Conservation (phyloP, 2,888 invertebrate species). For the Melanostoma mellinum region DNA sequence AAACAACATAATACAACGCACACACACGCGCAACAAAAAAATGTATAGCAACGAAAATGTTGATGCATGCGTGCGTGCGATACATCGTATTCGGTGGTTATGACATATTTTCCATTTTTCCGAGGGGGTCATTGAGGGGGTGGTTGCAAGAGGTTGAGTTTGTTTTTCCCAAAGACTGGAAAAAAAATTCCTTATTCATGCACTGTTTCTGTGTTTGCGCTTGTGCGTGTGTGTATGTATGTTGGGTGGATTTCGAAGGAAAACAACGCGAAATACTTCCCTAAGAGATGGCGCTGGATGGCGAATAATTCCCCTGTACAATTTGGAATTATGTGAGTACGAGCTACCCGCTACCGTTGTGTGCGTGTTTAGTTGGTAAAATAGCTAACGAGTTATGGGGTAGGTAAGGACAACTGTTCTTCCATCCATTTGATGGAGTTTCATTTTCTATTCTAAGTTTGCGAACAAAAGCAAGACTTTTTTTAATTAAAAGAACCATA, state of each 20-base stretch:
- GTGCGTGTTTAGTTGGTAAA: constrained; percentile 33
- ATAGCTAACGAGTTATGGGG: constrained; percentile 39
- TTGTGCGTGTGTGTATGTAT: constrained; percentile 25
- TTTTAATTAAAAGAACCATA: constrained; percentile 13
- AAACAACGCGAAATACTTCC: constrained; percentile 66
- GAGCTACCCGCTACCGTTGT: constrained; percentile 21
- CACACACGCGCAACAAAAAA: constrained; percentile 20
- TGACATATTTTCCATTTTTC: constrained; percentile 57
- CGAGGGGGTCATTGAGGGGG: background rate
- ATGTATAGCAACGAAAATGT: constrained; percentile 61
- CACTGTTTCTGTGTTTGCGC: constrained; percentile 34
- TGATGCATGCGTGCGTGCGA: constrained; percentile 70
- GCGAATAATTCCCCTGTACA: constrained; percentile 54
- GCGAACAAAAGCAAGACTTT: too few species aligned
- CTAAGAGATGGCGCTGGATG: constrained; percentile 68
- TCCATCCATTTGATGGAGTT: constrained; percentile 24
- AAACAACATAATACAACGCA: constrained; percentile 44
- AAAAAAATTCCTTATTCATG: constrained; percentile 38
- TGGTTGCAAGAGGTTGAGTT: constrained; percentile 17
- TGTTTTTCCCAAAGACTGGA: constrained; percentile 40
- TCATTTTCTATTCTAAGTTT: constrained; percentile 3
- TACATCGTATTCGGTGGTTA: constrained; percentile 68
- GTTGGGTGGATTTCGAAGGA: constrained; percentile 51
- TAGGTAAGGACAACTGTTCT: constrained; percentile 55
- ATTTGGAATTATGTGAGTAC: constrained; percentile 49